These are phyloP conservation scores for Rhysida immarginata DNA, from an alignment of 1,140 invertebrate species.

Conservation along the genomic window DNA sequence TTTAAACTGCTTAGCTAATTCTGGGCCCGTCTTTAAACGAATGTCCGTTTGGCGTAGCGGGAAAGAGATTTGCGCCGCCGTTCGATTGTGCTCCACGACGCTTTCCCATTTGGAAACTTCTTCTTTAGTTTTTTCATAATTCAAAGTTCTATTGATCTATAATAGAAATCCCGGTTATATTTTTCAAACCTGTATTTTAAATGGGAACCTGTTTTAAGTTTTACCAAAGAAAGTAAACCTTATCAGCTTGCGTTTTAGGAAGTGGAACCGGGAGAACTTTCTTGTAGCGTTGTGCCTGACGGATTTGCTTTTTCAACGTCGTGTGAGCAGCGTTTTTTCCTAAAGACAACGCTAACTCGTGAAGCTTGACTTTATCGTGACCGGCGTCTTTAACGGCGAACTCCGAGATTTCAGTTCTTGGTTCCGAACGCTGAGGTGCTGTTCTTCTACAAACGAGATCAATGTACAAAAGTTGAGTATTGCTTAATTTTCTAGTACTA, in stretches of 20 bases:
- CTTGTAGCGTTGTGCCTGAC: not conserved
- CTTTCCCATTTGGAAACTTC: slow-evolving; percentile 71
- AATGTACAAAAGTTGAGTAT: no score
- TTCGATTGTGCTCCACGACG: slow-evolving; percentile 59
- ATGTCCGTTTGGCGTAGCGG: slow-evolving; percentile 47
- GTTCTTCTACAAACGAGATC: not conserved
- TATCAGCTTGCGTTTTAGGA: not conserved
- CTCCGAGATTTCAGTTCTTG: not conserved
- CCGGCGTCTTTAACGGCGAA: not conserved
- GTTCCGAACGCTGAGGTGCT: not conserved
- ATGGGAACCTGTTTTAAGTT: not conserved
- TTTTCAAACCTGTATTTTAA: not conserved
- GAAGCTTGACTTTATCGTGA: not conserved
- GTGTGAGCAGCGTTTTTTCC: not conserved
- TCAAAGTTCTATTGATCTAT: slow-evolving; percentile 53
- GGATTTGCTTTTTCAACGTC: not conserved
- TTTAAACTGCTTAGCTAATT: slow-evolving; percentile 41
- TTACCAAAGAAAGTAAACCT: not conserved
- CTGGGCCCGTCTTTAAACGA: slow-evolving; percentile 32
- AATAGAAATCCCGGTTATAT: slow-evolving; percentile 12
- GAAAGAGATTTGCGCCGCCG: slow-evolving; percentile 58
- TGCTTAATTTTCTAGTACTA: no score
- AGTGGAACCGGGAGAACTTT: not conserved
- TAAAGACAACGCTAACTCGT: not conserved
- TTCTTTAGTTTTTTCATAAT: slow-evolving; percentile 56